Evolutionary conservation across 2,113 vertebrate genomes (phyloP).

Genomic region (Aegotheles bennettii): DNA sequence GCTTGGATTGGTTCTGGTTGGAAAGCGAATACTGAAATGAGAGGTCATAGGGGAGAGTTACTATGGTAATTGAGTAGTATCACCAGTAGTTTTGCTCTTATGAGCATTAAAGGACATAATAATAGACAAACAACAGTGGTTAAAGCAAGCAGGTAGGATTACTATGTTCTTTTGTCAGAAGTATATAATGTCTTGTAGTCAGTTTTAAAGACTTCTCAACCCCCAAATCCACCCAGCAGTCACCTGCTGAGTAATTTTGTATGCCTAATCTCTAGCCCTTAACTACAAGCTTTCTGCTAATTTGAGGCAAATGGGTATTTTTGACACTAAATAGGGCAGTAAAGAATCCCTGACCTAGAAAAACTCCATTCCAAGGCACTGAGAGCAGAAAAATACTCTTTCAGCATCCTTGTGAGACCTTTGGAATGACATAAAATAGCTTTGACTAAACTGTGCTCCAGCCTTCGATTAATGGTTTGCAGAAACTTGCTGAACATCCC

Average conservation of each 20-base stretch:
- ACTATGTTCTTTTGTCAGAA: slow-evolving; percentile 92
- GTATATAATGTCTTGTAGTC: slow-evolving; percentile 96
- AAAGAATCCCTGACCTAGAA: slow-evolving; percentile 80
- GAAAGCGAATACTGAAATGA: slow-evolving; percentile 69
- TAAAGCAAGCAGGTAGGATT: slow-evolving; percentile 99
- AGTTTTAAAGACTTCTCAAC: slow-evolving; percentile 96
- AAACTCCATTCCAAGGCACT: slow-evolving; percentile 72
- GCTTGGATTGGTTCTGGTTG: slow-evolving; percentile 74
- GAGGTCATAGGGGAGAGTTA: slow-evolving; percentile 90
- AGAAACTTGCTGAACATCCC: slow-evolving; percentile 77
- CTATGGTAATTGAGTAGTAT: slow-evolving; percentile 97
- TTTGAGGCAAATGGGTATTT: slow-evolving; percentile 84
- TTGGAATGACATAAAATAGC: slow-evolving; percentile 69
- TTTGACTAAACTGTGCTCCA: slow-evolving; percentile 63
- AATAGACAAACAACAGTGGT: slow-evolving; percentile 91
- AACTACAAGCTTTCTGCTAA: slow-evolving; percentile 81
- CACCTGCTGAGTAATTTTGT: slow-evolving; percentile 87
- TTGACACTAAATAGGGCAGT: slow-evolving; percentile 79
- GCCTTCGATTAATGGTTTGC: slow-evolving; percentile 67
- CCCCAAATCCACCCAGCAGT: slow-evolving; percentile 80
- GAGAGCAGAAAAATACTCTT: slow-evolving; percentile 77
- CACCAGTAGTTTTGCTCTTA: slow-evolving; percentile 89
- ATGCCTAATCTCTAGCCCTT: slow-evolving; percentile 84
- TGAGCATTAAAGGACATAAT: slow-evolving; percentile 87
- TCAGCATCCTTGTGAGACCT: slow-evolving; percentile 71